Conservation (phyloP, 2,113 vertebrate species). For the Anas platyrhynchos region DNA sequence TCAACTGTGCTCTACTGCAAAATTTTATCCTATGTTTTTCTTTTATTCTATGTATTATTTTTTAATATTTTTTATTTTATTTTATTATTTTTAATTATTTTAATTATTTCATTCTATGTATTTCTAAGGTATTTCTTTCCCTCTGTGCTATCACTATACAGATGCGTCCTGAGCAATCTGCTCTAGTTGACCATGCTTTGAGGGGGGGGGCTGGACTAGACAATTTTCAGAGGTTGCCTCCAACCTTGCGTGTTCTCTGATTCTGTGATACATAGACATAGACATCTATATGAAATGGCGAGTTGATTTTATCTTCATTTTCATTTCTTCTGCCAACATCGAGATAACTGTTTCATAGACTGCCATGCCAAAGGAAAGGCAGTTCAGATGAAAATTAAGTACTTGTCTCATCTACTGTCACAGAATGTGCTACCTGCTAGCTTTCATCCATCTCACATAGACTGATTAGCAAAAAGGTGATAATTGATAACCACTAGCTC, state of each 20-base stretch:
- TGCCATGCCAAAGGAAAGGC: not conserved
- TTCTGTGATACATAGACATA: not conserved
- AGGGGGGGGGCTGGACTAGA: not conserved
- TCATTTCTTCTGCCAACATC: not conserved
- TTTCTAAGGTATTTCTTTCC: not conserved
- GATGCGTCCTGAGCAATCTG: not conserved
- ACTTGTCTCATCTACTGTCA: not conserved
- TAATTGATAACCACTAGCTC: not conserved
- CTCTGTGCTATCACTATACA: not conserved
- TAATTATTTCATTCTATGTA: too few relatives aligned
- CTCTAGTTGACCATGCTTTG: not conserved
- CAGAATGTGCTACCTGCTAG: not conserved
- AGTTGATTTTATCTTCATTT: not conserved
- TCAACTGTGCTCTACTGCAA: fast-evolving
- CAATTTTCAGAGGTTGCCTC: not conserved
- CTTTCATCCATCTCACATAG: not conserved
- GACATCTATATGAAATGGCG: not conserved
- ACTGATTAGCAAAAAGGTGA: not conserved
- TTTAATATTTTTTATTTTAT: too few relatives aligned
- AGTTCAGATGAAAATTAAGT: not conserved
- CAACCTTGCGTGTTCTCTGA: not conserved
- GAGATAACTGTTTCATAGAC: not conserved
- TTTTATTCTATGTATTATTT: too few relatives aligned
- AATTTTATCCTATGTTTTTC: not conserved
- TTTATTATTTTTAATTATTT: too few relatives aligned